These are phyloP conservation scores for Caenorhabditis becei DNA, from an alignment of 2,888 invertebrate species.

Conservation along the genomic window DNA sequence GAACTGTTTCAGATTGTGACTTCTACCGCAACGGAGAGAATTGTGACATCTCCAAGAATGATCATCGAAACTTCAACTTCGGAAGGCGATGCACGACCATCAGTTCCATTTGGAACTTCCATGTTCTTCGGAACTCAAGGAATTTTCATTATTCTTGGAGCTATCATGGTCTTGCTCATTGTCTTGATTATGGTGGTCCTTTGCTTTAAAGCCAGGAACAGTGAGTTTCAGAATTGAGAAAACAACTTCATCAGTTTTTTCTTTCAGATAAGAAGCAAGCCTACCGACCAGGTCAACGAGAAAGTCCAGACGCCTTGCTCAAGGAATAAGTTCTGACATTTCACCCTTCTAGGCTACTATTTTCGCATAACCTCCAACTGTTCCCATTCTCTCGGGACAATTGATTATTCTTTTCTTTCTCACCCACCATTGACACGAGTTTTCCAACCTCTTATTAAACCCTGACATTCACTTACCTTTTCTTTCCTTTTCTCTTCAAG, in stretches of 20 bases:
- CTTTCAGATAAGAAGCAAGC: slow-evolving; percentile 62
- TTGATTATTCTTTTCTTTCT: not conserved
- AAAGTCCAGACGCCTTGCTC: slow-evolving; percentile 62
- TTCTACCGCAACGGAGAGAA: slow-evolving; percentile 22
- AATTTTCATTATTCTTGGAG: slow-evolving; percentile 55
- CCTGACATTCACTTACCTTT: slow-evolving; percentile 28
- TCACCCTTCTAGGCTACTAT: slow-evolving; percentile 14
- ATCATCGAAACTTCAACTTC: slow-evolving; percentile 38
- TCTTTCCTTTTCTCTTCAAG: not conserved
- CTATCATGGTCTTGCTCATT: slow-evolving; percentile 46
- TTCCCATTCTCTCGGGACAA: slow-evolving; percentile 1
- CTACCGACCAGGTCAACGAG: slow-evolving; percentile 60
- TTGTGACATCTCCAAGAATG: slow-evolving; percentile 44
- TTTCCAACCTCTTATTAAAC: slow-evolving; percentile 20
- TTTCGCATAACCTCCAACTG: slow-evolving; percentile 4
- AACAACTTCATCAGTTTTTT: not conserved
- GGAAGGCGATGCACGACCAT: slow-evolving; percentile 47
- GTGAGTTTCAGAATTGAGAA: slow-evolving; percentile 44
- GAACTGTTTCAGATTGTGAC: slow-evolving; percentile 27
- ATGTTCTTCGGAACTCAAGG: slow-evolving; percentile 44
- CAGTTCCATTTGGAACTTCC: slow-evolving; percentile 29
- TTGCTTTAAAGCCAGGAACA: slow-evolving; percentile 61
- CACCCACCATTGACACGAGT: slow-evolving; percentile 42
- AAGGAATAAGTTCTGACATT: slow-evolving; percentile 43
- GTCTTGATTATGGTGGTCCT: slow-evolving; percentile 58